Evolutionary conservation across 2,888 invertebrate species (phyloP).

Genomic region (Eupithecia tripunctaria): DNA sequence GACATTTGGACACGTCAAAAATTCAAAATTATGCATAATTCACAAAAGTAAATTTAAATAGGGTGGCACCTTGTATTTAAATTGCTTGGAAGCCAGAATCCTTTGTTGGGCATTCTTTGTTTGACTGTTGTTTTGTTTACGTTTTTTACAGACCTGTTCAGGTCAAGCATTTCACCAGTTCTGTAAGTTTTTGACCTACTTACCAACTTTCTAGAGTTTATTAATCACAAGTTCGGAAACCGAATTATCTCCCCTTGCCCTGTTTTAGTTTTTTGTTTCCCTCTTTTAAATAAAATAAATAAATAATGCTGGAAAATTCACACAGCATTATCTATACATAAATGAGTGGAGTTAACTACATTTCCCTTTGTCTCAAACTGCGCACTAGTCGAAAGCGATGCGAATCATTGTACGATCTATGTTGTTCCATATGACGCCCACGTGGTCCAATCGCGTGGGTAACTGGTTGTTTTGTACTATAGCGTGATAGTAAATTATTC

Average conservation of each 20-base stretch:
- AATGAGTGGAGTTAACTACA: neutral
- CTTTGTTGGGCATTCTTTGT: neutral
- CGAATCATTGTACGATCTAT: neutral
- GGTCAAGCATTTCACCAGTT: neutral
- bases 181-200: neutral
- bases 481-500: constrained; percentile 3
- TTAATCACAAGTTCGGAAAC: neutral
- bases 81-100: neutral
- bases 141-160: neutral
- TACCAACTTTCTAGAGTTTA: neutral
- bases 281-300: no score
- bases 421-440: constrained; percentile 18
- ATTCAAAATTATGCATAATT: no score
- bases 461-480: constrained; percentile 11
- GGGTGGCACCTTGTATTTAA: neutral
- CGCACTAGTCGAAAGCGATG: constrained; percentile 11
- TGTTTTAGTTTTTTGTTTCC: no score
- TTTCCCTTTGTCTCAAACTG: constrained; percentile 5
- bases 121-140: neutral
- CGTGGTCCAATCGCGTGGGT: constrained; percentile 23
- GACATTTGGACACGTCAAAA: neutral
- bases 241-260: no score
- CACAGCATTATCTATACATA: no score
- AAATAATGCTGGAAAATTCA: no score
- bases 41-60: no score